Conservation (phyloP, 2,113 vertebrate genomes). For the Macquaria ambigua region DNA sequence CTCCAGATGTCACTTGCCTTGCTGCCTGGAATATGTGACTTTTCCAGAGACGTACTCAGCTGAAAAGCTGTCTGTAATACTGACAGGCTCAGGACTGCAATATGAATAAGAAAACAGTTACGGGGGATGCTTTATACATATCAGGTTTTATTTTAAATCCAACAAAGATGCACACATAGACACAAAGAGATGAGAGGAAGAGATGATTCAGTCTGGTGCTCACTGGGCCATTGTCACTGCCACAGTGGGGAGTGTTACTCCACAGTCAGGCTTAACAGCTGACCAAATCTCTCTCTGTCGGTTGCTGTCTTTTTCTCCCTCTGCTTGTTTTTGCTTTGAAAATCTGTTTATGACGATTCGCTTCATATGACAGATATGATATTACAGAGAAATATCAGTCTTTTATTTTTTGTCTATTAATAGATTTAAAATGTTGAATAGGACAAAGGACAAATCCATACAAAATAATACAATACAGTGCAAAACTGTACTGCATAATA, state of each 20-base stretch:
- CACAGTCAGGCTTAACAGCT: slow-evolving; percentile 57
- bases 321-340: slow-evolving; percentile 35
- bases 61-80: slow-evolving; percentile 46
- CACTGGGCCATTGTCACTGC: slow-evolving; percentile 61
- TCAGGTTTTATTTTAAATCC: slow-evolving; percentile 63
- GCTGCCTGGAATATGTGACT: slow-evolving; percentile 20
- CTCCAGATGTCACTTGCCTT: slow-evolving; percentile 16
- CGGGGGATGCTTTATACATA: slow-evolving; percentile 38
- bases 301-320: slow-evolving; percentile 7
- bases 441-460: neutral
- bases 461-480: neutral
- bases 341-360: slow-evolving; percentile 1
- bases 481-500: neutral
- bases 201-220: slow-evolving; percentile 68
- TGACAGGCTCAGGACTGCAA: slow-evolving; percentile 37
- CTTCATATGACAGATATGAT: slow-evolving; percentile 13
- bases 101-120: slow-evolving; percentile 55
- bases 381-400: neutral
- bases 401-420: slow-evolving; percentile 15
- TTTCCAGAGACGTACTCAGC: slow-evolving; percentile 25
- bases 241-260: slow-evolving; percentile 65
- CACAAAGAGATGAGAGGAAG: slow-evolving; percentile 58
- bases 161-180: slow-evolving; percentile 42
- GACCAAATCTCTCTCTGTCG: slow-evolving; percentile 65
- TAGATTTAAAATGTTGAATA: neutral